Percentiles rank a stretch among this genome's conserved stretches.
phyloP scores from a whole-genome alignment of 2,797 vertebrate genomes.

The Gymnopithys bicolor region DNA sequence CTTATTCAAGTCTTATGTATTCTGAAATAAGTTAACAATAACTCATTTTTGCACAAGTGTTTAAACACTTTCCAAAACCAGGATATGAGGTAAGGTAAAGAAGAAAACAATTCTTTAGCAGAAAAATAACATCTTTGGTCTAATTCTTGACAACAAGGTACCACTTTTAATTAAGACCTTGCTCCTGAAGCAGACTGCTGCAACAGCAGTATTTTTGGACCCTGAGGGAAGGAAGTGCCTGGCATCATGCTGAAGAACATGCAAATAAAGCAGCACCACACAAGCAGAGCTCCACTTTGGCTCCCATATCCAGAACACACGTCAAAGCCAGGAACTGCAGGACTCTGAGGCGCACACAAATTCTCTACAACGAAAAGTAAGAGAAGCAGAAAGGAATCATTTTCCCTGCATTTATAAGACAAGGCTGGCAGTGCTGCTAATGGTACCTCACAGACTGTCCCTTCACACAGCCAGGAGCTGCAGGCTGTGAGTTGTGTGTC shows the following conservation, averaged over 20 bases:
- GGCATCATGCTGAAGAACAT: background rate
- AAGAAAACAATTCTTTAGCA: background rate
- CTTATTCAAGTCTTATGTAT: background rate
- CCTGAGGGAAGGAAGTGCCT: background rate
- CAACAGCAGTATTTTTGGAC: background rate
- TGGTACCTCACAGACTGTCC: background rate
- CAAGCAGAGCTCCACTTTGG: background rate
- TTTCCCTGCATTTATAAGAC: background rate
- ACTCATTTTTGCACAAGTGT: background rate
- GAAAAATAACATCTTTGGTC: background rate
- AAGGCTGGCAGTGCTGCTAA: background rate
- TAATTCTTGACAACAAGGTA: background rate
- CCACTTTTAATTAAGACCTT: background rate
- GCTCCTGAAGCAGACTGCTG: background rate
- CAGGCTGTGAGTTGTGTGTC: background rate
- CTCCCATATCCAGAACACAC: background rate
- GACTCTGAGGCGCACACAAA: background rate
- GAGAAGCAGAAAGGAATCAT: background rate
- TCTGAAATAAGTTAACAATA: background rate
- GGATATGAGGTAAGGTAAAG: background rate
- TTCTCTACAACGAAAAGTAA: rapidly evolving
- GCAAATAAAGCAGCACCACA: background rate
- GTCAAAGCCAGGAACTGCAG: background rate
- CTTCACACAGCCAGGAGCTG: background rate
- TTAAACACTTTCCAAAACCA: background rate